Conservation (phyloP, 2,888 invertebrate genomes). For the Abrostola tripartita region DNA sequence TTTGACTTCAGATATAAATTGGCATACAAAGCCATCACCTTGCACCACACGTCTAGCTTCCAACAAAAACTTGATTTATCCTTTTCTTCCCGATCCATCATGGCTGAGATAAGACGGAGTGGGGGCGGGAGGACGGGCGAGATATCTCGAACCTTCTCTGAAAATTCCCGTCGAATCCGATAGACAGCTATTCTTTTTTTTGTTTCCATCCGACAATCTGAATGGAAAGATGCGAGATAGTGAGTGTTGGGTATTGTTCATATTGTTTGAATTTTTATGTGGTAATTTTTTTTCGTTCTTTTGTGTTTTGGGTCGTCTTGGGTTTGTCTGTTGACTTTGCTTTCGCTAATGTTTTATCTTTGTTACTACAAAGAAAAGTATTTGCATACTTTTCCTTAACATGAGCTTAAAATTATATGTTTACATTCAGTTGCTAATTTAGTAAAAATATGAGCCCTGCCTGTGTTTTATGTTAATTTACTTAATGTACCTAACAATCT, state of each 20-base stretch:
- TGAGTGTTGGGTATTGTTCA: slow-evolving; percentile 53
- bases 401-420: not conserved
- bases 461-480: too few relatives aligned
- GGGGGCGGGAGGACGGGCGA: slow-evolving; percentile 48
- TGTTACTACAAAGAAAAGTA: slow-evolving; percentile 14
- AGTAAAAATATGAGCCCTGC: too few relatives aligned
- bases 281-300: slow-evolving; percentile 35
- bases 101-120: slow-evolving; percentile 71
- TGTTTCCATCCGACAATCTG: slow-evolving; percentile 55
- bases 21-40: slow-evolving; percentile 31
- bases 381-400: slow-evolving; percentile 19
- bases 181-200: slow-evolving; percentile 58
- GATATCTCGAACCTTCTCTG: slow-evolving; percentile 60
- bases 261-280: slow-evolving; percentile 48
- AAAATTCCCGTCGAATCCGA: slow-evolving; percentile 58
- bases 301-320: slow-evolving; percentile 34
- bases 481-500: not conserved
- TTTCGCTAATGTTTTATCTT: slow-evolving; percentile 15
- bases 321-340: slow-evolving; percentile 24
- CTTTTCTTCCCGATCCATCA: slow-evolving; percentile 78
- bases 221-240: slow-evolving; percentile 58
- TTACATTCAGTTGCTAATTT: too few relatives aligned
- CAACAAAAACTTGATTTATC: slow-evolving; percentile 80
- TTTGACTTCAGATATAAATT: slow-evolving; percentile 13
- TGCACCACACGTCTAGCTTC: slow-evolving; percentile 57